These are phyloP conservation scores for Synanthedon tipuliformis DNA, from an alignment of 2,888 invertebrate genomes.

Conservation along the genomic window DNA sequence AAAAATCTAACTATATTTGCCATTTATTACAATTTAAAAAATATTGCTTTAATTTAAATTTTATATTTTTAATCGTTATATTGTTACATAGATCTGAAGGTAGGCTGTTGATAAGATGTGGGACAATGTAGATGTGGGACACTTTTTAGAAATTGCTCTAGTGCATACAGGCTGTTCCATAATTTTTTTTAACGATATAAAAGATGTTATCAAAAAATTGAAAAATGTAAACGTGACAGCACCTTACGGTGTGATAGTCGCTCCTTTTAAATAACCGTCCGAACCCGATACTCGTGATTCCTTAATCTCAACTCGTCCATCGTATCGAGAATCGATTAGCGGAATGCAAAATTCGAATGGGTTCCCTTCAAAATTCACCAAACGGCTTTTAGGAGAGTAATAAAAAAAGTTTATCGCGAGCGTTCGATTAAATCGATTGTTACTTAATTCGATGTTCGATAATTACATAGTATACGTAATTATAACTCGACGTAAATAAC, in stretches of 20 bases:
- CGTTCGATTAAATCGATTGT: background rate
- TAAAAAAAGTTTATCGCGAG: background rate
- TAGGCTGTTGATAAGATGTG: no score
- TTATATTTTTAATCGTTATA: no score
- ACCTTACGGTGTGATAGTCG: conserved; percentile 16
- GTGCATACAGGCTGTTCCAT: no score
- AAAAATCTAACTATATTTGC: no score
- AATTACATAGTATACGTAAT: background rate
- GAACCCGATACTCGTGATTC: conserved; percentile 23
- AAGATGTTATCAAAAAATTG: no score
- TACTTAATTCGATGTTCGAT: background rate
- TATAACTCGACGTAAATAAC: background rate
- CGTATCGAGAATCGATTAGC: conserved; percentile 30
- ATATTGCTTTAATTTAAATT: no score
- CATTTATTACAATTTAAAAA: no score
- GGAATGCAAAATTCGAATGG: conserved; percentile 14
- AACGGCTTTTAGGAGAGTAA: background rate
- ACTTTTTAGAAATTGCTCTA: no score
- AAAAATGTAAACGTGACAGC: no score
- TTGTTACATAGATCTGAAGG: no score
- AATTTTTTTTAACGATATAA: no score
- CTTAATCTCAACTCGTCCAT: conserved; percentile 31
- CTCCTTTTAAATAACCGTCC: conserved; percentile 8
- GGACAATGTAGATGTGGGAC: no score
- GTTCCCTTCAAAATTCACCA: conserved; percentile 8